Base-by-base conservation (phyloP, 1,140 invertebrate genomes). In the Drosophila parvula region DNA sequence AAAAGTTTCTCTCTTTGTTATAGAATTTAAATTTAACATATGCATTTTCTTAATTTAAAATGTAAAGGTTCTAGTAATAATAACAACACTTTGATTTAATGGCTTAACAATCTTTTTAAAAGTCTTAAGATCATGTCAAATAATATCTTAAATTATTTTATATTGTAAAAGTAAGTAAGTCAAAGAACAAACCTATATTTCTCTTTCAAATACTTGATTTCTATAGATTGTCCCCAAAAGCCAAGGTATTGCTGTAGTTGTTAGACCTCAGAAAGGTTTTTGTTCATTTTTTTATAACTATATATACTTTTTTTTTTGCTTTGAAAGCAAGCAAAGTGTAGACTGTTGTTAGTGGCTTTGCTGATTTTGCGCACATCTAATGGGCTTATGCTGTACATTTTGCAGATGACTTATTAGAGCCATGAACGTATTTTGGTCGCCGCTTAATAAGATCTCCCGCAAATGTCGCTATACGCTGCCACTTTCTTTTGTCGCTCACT, bases 401-500 rank as follows among this genome's bases (percentile, higher is more conserved):
- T 40, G 77, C 79, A 76, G 77, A 64, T 70, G 76, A 60, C 76
- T 78, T 78, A 78, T 78, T 63, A 70, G 40, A 78, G 75, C 57
- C 63, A 61, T 70, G 74, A 69, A 60, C 53, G 53, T 62, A 77
- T 84, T 81, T 81, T 45, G 73, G 63, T 30, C 61, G 67, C 53
- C 65, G 51, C 44, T 47, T 71, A 71, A 71, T 59, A 71, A 71
- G 65, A 71, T 71, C 43, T 44, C 45, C 57, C 57, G 51, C 45
- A 51, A 59, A 67, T 16, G 60, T 32, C 65, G 48, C 62, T 67
- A 51, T 18, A 63, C 57, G 68, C 68, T 53, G 63, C 50, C 57
- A 59, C 84, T 88, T 88, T 88, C 83, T 89, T 88, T 88, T 89
- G 84, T 68, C 59, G 76, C 83, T 83, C 83, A 74, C 75, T 86